Evolutionary conservation across 2,113 vertebrate species (phyloP).

Genomic region (Eulemur macaco): DNA sequence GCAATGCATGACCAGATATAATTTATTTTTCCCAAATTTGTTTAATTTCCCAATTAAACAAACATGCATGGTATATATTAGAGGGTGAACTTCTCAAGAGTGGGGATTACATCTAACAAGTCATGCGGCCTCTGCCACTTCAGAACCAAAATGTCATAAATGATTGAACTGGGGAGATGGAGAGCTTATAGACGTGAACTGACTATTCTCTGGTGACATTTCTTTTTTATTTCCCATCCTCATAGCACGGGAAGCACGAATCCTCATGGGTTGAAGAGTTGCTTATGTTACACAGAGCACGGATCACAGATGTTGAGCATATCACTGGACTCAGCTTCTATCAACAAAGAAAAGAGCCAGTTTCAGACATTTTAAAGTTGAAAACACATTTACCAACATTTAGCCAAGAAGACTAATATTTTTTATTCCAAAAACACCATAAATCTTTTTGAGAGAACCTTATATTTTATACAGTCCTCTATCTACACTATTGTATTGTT

Average conservation of each 20-base stretch:
- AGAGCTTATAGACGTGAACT: neutral
- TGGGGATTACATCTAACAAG: neutral
- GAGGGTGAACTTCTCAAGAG: neutral
- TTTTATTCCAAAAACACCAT: neutral
- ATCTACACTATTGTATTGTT: constrained; percentile 41
- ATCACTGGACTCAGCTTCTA: constrained; percentile 97
- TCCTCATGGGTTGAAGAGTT: constrained; percentile 90
- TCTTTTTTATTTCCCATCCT: neutral
- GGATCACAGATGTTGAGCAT: constrained; percentile 93
- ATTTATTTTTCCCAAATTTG: neutral
- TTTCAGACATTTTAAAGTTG: constrained; percentile 91
- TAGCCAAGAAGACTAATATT: constrained; percentile 76
- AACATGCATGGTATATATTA: neutral
- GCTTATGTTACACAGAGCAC: constrained; percentile 89
- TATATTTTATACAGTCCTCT: constrained; percentile 55
- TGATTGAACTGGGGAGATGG: neutral
- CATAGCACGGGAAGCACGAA: constrained; percentile 79
- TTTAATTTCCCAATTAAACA: neutral
- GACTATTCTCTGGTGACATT: neutral
- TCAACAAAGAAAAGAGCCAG: constrained; percentile 89
- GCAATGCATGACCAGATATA: neutral
- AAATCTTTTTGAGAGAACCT: constrained; percentile 50
- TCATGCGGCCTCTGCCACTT: neutral
- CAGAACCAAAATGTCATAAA: neutral
- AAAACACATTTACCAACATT: constrained; percentile 91